Conservation (phyloP, 1,140 invertebrate species). For the Samia ricini region DNA sequence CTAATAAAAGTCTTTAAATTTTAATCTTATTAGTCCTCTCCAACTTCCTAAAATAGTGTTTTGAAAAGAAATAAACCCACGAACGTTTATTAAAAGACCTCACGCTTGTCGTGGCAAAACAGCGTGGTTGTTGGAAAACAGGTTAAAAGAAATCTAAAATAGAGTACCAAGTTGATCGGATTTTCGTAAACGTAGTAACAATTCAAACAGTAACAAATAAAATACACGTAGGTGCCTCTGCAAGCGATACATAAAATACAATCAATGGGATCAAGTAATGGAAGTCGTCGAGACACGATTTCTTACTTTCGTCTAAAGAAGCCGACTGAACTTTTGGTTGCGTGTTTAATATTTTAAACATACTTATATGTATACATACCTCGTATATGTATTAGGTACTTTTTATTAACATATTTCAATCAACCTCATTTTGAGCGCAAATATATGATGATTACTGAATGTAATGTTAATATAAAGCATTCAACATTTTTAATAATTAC, state of each 20-base stretch:
- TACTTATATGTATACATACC: too few species aligned
- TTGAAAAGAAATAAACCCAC: neutral
- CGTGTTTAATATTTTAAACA: neutral
- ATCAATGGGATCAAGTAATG: neutral
- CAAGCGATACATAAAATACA: neutral
- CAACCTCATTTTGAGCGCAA: neutral
- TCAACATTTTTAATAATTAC: neutral
- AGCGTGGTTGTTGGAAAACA: neutral
- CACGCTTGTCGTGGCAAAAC: neutral
- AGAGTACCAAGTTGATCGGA: neutral
- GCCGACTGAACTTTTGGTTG: neutral
- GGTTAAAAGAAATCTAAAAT: neutral
- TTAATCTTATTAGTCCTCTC: neutral
- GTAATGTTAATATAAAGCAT: neutral
- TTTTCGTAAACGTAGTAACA: neutral
- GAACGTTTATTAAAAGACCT: neutral
- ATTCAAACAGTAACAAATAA: neutral
- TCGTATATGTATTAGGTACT: neutral
- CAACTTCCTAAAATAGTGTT: neutral
- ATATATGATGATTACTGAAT: neutral
- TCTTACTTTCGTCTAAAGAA: neutral
- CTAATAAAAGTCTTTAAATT: too few species aligned
- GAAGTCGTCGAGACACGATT: neutral
- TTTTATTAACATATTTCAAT: neutral
- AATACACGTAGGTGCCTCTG: neutral